Conservation (phyloP, 2,797 vertebrate genomes). For the Sphenodon punctatus region DNA sequence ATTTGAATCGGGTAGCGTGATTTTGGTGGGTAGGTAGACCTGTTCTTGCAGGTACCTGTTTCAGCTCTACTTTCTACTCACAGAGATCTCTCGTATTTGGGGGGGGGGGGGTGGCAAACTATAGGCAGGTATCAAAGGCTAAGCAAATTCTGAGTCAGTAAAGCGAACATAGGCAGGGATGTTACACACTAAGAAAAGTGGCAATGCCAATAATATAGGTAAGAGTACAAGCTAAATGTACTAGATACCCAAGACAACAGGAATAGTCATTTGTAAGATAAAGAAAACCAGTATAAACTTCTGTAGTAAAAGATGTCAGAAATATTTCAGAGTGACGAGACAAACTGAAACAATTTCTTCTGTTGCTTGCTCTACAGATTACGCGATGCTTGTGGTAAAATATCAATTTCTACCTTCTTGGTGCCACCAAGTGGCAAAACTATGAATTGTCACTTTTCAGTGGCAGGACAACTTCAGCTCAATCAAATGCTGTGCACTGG, state of each 20-base stretch:
- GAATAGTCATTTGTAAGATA: fast-evolving
- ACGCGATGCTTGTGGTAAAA: neutral
- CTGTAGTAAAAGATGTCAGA: neutral
- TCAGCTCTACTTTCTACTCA: too few relatives aligned
- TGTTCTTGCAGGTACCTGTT: too few relatives aligned
- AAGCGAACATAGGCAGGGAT: too few relatives aligned
- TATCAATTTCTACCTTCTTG: constrained; percentile 68
- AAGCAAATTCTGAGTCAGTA: too few relatives aligned
- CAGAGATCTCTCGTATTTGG: too few relatives aligned
- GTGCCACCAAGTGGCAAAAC: constrained; percentile 75
- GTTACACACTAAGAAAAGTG: too few relatives aligned
- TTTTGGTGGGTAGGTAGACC: too few relatives aligned
- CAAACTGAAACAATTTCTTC: neutral
- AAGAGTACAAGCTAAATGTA: fast-evolving
- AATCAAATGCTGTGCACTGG: fast-evolving
- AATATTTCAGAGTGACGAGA: neutral
- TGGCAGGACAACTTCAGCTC: neutral
- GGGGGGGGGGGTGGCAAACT: too few relatives aligned
- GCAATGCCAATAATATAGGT: neutral
- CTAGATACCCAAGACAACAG: neutral
- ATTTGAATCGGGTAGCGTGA: too few relatives aligned
- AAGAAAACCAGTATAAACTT: neutral
- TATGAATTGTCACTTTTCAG: constrained; percentile 8
- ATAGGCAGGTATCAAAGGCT: too few relatives aligned
- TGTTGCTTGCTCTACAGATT: neutral